Evolutionary conservation across 30 jellyfish, hydroid and myxozoan species (phyloP).

Genomic region (Cassiopea xamachana): DNA sequence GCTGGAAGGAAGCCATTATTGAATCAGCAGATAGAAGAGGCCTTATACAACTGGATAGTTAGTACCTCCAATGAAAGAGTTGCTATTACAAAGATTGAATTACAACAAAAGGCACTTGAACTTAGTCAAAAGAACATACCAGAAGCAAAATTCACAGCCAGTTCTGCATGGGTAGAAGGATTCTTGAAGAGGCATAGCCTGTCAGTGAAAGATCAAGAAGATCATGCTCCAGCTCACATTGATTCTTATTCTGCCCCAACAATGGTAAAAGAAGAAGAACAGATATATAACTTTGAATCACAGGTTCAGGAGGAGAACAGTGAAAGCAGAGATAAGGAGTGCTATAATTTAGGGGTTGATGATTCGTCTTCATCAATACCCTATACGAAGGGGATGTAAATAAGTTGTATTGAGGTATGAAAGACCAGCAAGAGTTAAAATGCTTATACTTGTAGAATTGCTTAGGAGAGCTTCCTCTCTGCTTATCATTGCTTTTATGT

Average conservation of each 20-base stretch:
- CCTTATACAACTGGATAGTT: conserved; percentile 43
- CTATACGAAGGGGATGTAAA: conserved; percentile 6
- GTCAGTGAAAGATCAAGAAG: not conserved
- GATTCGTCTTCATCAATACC: conserved; percentile 64
- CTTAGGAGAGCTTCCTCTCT: too few species aligned
- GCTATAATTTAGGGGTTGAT: not conserved
- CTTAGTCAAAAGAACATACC: conserved; percentile 25
- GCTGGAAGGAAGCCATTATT: conserved; percentile 67
- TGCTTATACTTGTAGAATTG: too few species aligned
- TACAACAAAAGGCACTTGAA: conserved; percentile 64
- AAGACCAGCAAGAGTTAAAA: too few species aligned
- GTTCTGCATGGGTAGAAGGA: conserved; percentile 65
- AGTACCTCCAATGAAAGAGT: conserved; percentile 17
- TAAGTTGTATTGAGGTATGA: too few species aligned
- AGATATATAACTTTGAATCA: not conserved
- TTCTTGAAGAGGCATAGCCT: conserved; percentile 54
- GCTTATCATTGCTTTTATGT: too few species aligned
- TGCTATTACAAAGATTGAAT: conserved; percentile 42
- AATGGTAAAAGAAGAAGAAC: conserved; percentile 47
- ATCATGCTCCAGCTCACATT: not conserved
- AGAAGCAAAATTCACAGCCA: conserved; percentile 44
- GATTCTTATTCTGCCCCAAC: conserved; percentile 46
- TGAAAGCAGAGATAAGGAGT: not conserved
- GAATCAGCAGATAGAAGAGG: conserved; percentile 39
- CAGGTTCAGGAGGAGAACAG: not conserved